Evolutionary conservation across 2,888 invertebrate genomes (phyloP), one percentile per base, ranked within the genome.

Genomic region (Aplocera efformata): DNA sequence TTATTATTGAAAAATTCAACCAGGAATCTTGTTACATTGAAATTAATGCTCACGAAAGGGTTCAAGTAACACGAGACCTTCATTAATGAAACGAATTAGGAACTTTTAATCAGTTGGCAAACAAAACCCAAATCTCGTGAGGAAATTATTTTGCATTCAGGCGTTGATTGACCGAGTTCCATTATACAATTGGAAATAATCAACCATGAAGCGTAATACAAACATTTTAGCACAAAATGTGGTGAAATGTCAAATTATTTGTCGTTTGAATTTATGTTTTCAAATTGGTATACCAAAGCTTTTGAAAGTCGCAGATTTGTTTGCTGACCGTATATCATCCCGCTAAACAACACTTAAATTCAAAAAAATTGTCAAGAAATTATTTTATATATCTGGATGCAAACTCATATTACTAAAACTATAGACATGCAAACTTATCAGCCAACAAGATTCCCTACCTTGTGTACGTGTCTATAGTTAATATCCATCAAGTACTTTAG

Each of bases 31-130:
- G 50, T 43, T 58, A 55, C 46, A 52, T 42, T 45, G 40, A 56
- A 53, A 62, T 30, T 20, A 31, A 54, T 51, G 34, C 48, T 51
- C 48, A 50, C 54, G 48, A 64, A 56, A 58, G 55, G 63, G 56
- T 59, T 63, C 53, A 39, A 55, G 58, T 63, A 61, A 63, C 67
- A 53, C 44, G 50, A 58, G 53, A 49, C 56, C 43, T 53, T 53
- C 56, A 60, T 52, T 63, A 65, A 65, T 60, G 55, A 63, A 63
- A 60, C 45, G 52, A 60, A 62, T 60, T 58, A 57, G 49, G 55
- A 64, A 60, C 59, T 56, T 53, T 57, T 53, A 49, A 53, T 44
- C 39, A 41, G 36, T 43, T 48, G 21, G 31, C 30, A 40, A 48
- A 48, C 36, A 42, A 54, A 37, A 51, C 45, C 50, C 47, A 30